Evolutionary conservation across 2,888 invertebrate species (phyloP).

Genomic region (Sphaerophoria taeniata): DNA sequence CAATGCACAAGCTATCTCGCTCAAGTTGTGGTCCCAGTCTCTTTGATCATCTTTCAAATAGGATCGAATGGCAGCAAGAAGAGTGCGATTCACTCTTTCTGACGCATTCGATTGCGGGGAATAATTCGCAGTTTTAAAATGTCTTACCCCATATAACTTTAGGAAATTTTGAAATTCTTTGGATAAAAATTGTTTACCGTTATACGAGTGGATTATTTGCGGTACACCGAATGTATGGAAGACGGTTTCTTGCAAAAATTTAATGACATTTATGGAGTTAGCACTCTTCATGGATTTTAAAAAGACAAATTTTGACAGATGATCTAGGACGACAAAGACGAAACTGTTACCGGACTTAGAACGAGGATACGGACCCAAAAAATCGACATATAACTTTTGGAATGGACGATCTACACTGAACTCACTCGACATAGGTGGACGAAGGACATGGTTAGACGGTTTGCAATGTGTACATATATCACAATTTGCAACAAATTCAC

Average conservation of each 20-base stretch:
- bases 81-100: conserved; percentile 77
- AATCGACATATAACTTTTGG: too few relatives aligned
- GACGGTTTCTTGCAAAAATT: neutral
- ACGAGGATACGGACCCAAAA: conserved; percentile 5
- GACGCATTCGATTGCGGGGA: conserved; percentile 49
- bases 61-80: conserved; percentile 76
- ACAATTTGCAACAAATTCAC: conserved; percentile 1
- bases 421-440: conserved; percentile 3
- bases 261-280: neutral
- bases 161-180: conserved; percentile 64
- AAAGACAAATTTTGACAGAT: neutral
- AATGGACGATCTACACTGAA: neutral
- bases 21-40: conserved; percentile 62
- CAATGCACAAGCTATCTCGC: conserved; percentile 52
- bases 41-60: conserved; percentile 63
- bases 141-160: neutral
- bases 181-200: conserved; percentile 75
- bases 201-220: conserved; percentile 70
- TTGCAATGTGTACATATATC: conserved; percentile 11
- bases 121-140: conserved; percentile 58
- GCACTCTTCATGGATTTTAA: conserved; percentile 10
- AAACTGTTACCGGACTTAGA: neutral
- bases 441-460: neutral
- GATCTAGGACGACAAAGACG: conserved; percentile 11
- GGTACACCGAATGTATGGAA: conserved; percentile 33